Evolutionary conservation across 2,888 invertebrate species (phyloP).

Genomic region (Dione juno): DNA sequence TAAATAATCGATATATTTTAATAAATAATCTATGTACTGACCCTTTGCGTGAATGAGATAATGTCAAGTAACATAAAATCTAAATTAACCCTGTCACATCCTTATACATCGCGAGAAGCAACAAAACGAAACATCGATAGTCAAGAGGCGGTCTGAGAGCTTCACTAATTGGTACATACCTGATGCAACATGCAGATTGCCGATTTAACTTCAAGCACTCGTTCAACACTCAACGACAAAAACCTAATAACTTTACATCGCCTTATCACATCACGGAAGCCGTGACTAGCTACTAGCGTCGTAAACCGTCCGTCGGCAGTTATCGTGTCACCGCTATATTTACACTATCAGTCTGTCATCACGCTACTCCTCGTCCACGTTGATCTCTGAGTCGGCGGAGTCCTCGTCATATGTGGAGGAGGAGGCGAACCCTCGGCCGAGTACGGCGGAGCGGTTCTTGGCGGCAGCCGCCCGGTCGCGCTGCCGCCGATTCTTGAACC

Average conservation of each 20-base stretch:
- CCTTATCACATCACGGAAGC: slow-evolving; percentile 62
- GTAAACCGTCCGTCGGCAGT: slow-evolving; percentile 53
- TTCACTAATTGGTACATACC: slow-evolving; percentile 71
- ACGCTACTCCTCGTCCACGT: slow-evolving; percentile 80
- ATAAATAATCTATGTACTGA: slow-evolving; percentile 50
- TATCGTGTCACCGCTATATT: slow-evolving; percentile 52
- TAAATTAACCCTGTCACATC: slow-evolving; percentile 73
- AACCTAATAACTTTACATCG: slow-evolving; percentile 67
- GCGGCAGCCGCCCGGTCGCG: slow-evolving; percentile 97
- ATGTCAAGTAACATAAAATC: slow-evolving; percentile 53
- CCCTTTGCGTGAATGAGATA: slow-evolving; percentile 44
- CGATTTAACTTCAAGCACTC: slow-evolving; percentile 67
- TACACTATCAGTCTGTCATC: slow-evolving; percentile 63
- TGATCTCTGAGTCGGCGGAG: slow-evolving; percentile 80
- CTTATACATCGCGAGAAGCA: slow-evolving; percentile 15
- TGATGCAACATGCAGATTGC: slow-evolving; percentile 54
- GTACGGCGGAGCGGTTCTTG: slow-evolving; percentile 94
- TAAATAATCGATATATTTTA: slow-evolving; percentile 51
- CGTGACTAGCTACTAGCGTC: slow-evolving; percentile 50
- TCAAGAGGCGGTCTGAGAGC: slow-evolving; percentile 19
- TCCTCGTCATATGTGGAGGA: slow-evolving; percentile 81
- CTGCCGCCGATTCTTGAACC: slow-evolving; percentile 99
- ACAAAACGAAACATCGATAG: slow-evolving; percentile 15
- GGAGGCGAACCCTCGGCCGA: slow-evolving; percentile 79
- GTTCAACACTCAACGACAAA: slow-evolving; percentile 67